Conservation (phyloP, 2,797 vertebrate species). For the Leptoclinus maculatus region DNA sequence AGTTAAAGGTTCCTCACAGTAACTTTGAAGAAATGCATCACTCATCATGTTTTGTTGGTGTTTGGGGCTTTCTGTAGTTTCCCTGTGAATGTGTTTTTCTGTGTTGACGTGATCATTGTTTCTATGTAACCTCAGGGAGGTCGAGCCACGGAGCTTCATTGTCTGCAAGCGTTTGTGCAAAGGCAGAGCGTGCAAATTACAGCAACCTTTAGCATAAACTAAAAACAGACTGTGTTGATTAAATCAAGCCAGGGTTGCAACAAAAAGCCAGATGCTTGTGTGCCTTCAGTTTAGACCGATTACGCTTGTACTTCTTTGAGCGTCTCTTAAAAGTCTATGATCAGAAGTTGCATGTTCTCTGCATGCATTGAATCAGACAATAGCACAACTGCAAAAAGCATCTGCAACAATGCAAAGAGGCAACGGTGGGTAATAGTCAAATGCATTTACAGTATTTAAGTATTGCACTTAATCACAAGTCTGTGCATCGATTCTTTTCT, state of each 20-base stretch:
- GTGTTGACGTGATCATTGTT: neutral
- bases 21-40: neutral
- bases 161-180: neutral
- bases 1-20: neutral
- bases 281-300: too few species aligned
- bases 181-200: neutral
- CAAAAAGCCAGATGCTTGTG: neutral
- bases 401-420: too few species aligned
- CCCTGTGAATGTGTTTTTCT: neutral
- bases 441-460: too few species aligned
- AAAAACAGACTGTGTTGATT: neutral
- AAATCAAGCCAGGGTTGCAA: neutral
- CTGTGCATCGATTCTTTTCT: neutral
- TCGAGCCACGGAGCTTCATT: neutral
- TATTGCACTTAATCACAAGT: neutral
- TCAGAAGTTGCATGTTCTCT: neutral
- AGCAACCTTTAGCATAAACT: neutral
- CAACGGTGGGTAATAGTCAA: too few species aligned
- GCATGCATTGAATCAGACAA: neutral
- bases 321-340: neutral
- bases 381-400: too few species aligned
- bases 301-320: too few species aligned
- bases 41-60: neutral
- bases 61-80: neutral
- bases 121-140: neutral